A percentile compares a stretch with the other conserved stretches of the same genome.
phyloP scores from a whole-genome alignment of 2,888 invertebrate species.

The Eristalis pertinax region DNA sequence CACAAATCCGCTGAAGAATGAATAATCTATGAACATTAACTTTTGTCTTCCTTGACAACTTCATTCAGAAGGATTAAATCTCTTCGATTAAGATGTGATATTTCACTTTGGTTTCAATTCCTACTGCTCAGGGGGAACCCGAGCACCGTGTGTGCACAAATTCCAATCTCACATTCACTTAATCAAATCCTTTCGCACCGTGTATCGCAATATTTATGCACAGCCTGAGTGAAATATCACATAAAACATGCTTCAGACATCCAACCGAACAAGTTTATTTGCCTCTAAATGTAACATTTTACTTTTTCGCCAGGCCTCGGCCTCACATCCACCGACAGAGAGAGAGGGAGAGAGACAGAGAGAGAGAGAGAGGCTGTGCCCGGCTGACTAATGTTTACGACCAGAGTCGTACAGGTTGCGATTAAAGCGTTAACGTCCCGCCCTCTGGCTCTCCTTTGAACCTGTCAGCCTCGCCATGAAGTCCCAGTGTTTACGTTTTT shows the following conservation, averaged over 20 bases:
- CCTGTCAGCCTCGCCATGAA: slow-evolving; percentile 63
- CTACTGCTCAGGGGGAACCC: neutral
- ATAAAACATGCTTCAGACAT: slow-evolving; percentile 69
- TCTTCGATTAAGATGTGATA: neutral
- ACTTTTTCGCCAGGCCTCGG: slow-evolving; percentile 47
- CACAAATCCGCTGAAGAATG: neutral
- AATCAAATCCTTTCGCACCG: slow-evolving; percentile 37
- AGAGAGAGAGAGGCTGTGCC: slow-evolving; percentile 39
- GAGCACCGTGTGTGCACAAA: neutral
- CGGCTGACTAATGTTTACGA: slow-evolving; percentile 70
- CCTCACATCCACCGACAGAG: neutral
- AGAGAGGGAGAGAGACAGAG: neutral
- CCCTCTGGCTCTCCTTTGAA: slow-evolving; percentile 61
- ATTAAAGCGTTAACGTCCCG: slow-evolving; percentile 69
- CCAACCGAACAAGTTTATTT: slow-evolving; percentile 70
- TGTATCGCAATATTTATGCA: slow-evolving; percentile 61
- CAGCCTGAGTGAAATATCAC: slow-evolving; percentile 68
- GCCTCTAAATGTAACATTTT: slow-evolving; percentile 70
- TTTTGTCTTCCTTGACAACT: neutral
- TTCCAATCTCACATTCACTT: slow-evolving; percentile 8
- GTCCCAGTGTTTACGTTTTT: slow-evolving; percentile 68
- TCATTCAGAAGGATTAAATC: neutral
- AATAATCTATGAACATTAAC: neutral
- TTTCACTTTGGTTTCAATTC: neutral
- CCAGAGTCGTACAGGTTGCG: slow-evolving; percentile 69